phyloP scores from a whole-genome alignment of 1,140 invertebrate species.

The Antheraea pernyi region DNA sequence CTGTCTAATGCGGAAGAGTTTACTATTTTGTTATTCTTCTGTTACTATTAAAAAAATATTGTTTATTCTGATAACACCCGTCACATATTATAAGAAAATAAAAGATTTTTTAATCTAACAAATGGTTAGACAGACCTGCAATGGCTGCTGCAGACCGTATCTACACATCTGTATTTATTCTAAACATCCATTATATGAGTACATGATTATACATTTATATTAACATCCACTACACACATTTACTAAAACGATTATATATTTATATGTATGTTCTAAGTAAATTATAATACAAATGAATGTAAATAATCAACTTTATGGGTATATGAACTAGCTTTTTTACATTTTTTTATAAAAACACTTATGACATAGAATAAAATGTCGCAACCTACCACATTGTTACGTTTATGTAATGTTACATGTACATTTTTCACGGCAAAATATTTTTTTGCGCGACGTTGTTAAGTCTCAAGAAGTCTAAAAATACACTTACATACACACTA shows the following conservation, averaged over 20 bases:
- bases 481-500: too few species aligned
- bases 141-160: constrained; percentile 65
- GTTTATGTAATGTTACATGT: neutral
- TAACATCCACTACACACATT: constrained; percentile 9
- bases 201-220: constrained; percentile 22
- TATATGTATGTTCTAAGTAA: constrained; percentile 18
- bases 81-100: neutral
- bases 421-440: too few species aligned
- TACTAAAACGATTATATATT: constrained; percentile 8
- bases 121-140: constrained; percentile 58
- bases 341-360: constrained; percentile 67
- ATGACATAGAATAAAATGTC: constrained; percentile 7
- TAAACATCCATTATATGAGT: constrained; percentile 25
- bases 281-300: constrained; percentile 23
- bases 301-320: constrained; percentile 43
- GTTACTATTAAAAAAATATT: too few species aligned
- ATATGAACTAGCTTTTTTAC: constrained; percentile 65
- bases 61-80: too few species aligned
- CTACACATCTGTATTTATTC: constrained; percentile 64
- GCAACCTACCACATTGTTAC: neutral
- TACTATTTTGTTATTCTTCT: too few species aligned
- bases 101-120: constrained; percentile 23
- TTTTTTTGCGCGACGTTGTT: too few species aligned
- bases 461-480: too few species aligned
- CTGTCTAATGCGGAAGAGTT: too few species aligned